A percentile compares a stretch with the other conserved stretches of the same genome.
Conservation (phyloP, 2,797 vertebrate genomes). For the Emydoidea blandingii region DNA sequence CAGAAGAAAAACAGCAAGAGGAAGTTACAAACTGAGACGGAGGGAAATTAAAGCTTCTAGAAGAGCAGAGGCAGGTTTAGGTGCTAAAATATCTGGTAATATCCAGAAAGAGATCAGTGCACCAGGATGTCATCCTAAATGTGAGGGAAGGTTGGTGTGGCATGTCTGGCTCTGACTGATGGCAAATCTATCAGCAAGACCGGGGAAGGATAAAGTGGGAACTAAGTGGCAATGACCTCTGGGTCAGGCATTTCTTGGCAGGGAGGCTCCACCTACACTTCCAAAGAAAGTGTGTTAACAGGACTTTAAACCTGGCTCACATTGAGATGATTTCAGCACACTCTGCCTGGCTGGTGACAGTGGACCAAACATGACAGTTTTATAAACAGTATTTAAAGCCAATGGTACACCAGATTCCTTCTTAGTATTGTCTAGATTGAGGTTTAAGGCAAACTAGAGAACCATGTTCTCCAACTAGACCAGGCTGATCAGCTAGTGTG, state of each 20-base stretch:
- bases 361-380: not conserved
- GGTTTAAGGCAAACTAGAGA: not conserved
- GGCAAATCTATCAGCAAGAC: not conserved
- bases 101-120: not conserved
- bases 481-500: not conserved
- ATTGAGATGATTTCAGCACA: not conserved
- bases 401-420: not conserved
- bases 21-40: not conserved
- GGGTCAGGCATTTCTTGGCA: not conserved
- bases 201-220: constrained; percentile 1
- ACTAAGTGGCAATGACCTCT: not conserved
- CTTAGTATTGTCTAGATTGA: not conserved
- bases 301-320: not conserved
- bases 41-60: not conserved
- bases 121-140: not conserved
- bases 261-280: not conserved
- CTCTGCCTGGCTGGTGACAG: not conserved
- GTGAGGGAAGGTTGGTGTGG: constrained; percentile 4
- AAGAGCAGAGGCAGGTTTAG: accelerated
- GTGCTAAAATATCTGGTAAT: not conserved
- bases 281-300: not conserved
- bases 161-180: not conserved
- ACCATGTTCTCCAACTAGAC: not conserved
- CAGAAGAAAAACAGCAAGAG: accelerated
- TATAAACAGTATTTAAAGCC: constrained; percentile 2